phyloP scores from a whole-genome alignment of 2,888 invertebrate species.

The Pandemis heparana region DNA sequence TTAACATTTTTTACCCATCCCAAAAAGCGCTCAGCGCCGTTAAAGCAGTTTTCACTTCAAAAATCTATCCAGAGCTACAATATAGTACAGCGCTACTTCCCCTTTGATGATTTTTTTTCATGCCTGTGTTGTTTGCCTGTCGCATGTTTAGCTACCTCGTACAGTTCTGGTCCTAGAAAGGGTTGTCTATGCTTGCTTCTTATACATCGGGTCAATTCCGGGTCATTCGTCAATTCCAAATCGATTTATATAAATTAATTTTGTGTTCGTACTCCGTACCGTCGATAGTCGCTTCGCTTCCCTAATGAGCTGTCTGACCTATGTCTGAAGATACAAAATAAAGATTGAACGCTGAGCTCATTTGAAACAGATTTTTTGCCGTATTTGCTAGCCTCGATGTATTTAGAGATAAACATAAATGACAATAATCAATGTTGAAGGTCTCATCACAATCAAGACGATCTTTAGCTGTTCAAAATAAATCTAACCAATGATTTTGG shows the following conservation, averaged over 20 bases:
- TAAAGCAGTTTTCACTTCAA: too few species aligned
- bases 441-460: conserved; percentile 1
- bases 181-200: neutral
- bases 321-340: conserved; percentile 1
- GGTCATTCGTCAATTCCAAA: neutral
- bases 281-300: neutral
- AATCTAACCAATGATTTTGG: neutral
- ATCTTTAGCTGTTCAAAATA: neutral
- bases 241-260: neutral
- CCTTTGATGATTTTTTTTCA: too few species aligned
- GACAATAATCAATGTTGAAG: neutral
- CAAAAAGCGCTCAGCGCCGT: too few species aligned
- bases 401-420: neutral
- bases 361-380: neutral
- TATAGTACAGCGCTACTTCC: too few species aligned
- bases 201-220: too few species aligned
- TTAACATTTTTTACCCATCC: too few species aligned
- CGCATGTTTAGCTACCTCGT: too few species aligned
- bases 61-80: too few species aligned
- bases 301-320: conserved; percentile 4
- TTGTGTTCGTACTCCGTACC: neutral
- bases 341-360: conserved; percentile 1
- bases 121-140: too few species aligned
- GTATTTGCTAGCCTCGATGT: neutral
- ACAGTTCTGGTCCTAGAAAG: too few species aligned